Evolutionary conservation across 2,888 invertebrate genomes (phyloP), one percentile per base, ranked within the genome.

Genomic region (Lepidonotus clava): DNA sequence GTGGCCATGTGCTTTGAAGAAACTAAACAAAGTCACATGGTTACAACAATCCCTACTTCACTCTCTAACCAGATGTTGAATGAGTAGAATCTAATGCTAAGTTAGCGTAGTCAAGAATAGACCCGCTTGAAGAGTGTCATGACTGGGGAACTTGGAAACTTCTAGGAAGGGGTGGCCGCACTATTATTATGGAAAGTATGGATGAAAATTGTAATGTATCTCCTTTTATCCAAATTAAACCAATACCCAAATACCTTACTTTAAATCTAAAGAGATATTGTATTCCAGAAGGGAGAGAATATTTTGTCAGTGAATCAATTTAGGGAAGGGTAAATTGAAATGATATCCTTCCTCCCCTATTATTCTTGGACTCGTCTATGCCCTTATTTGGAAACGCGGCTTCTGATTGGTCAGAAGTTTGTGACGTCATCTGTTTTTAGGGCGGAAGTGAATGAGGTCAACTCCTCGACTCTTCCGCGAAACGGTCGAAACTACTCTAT

Each of bases 1-100:
- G 53, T n/a, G 53, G 2, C 53, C 53, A 53, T 53, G 53, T 53
- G 53, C 53, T n/a, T 53, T n/a, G 28, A 18, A 14, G 28, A 67
- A 67, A 4, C 67, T 28, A 34, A 76, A 76, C 76, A 76, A 76
- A 36, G 34, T 34, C 76, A 76, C 76, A 76, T 76, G 76, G 76
- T 40, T 34, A 76, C 76, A 76, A 76, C 76, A 76, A 76, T 76
- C 4, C 2, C 32, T 18, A 28, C 67, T 32, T 67, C 67, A 34
- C 18, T 34, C 67, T 36, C 36, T 28, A 2, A 14, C 34, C 4
- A 28, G 18, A 28, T 67, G 24, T 36, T n/a, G n/a, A n/a, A 18
- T 2, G 34, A 2, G 67, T 2, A n/a, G 67, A 36, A n/a, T 53
- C 53, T 53, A n/a, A n/a, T n/a, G n/a, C n/a, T n/a, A n/a, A n/a